These are phyloP conservation scores for Takifugu bimaculatus DNA, from an alignment of 2,113 vertebrate genomes.

Conservation along the genomic window DNA sequence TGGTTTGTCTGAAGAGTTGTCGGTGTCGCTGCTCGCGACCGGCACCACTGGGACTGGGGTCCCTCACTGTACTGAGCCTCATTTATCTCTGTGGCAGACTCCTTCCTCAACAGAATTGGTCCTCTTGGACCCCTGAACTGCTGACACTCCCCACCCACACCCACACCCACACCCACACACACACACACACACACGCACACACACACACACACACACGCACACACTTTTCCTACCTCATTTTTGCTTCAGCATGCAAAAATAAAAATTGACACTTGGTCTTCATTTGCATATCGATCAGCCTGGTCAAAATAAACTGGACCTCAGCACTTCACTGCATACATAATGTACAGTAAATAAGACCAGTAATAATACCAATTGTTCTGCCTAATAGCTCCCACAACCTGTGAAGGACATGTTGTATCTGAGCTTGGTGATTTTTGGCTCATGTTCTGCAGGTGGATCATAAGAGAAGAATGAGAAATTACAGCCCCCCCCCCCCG, in stretches of 20 bases:
- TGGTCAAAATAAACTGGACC: slow-evolving; percentile 56
- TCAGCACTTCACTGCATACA: slow-evolving; percentile 72
- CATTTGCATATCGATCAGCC: slow-evolving; percentile 72
- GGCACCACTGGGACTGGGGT: slow-evolving; percentile 47
- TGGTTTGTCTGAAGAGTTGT: slow-evolving; percentile 57
- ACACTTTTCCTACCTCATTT: slow-evolving; percentile 17
- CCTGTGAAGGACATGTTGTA: slow-evolving; percentile 13
- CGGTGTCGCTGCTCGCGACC: slow-evolving; percentile 47
- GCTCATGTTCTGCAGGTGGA: slow-evolving; percentile 6
- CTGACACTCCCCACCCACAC: slow-evolving; percentile 42
- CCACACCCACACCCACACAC: neutral
- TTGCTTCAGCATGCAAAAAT: slow-evolving; percentile 56
- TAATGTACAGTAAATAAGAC: slow-evolving; percentile 56
- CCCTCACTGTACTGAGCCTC: slow-evolving; percentile 50
- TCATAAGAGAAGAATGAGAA: slow-evolving; percentile 32
- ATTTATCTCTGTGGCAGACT: slow-evolving; percentile 68
- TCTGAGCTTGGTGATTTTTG: neutral
- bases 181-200: neutral
- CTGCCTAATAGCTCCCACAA: slow-evolving; percentile 42
- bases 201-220: neutral
- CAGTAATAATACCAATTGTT: slow-evolving; percentile 33
- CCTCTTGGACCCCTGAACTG: slow-evolving; percentile 66
- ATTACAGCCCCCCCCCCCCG: slow-evolving; percentile 32
- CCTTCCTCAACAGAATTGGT: slow-evolving; percentile 46
- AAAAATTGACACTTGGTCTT: slow-evolving; percentile 62